Evolutionary conservation across 1,140 invertebrate genomes (phyloP), one percentile per base, ranked within the genome.

Genomic region (Adelges cooleyi): DNA sequence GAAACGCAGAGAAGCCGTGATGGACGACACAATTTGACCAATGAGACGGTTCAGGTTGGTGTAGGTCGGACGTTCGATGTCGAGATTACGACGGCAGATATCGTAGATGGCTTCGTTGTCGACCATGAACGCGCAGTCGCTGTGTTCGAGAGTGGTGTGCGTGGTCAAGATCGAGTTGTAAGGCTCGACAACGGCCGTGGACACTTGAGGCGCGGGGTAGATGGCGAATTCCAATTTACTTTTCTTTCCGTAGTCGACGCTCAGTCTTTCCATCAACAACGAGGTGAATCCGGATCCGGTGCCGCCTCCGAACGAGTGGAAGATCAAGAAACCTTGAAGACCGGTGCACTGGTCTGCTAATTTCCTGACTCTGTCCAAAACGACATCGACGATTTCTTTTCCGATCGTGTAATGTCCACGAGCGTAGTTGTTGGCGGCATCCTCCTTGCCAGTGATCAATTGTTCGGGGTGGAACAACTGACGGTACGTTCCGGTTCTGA

Each of bases 81-180:
- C 89, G 71, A 95, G 75, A 74, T 92, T 92, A 48, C 88, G 80
- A 51, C 88, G 80, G 77, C 91, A 94, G 74, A 94, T 92, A 73
- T 94, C 90, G 69, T 92, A 94, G 72, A 94, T 92, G 68, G 89
- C 89, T 75, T 92, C 89, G 74, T 91, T 87, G 77, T 92, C 88
- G 18, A 90, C 87, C 81, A 83, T 81, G 72, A 86, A 85, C 25
- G 83, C 82, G 71, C 81, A 85, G 71, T 86, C 84, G 2, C 82
- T 81, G 70, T 85, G 81, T 69, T 85, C 81, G 44, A 82, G 71
- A 6, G 80, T 82, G 3, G 81, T 80, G 69, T 82, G 81, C 13
- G 80, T 82, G 17, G 80, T 82, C 25, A 83, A 71, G 67, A 84
- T 79, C 5, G 81, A 80, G 70, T 83, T 85, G 76, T 86, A 86